These are phyloP conservation scores for Morone chrysops DNA, from an alignment of 2,113 vertebrate genomes.

Conservation along the genomic window DNA sequence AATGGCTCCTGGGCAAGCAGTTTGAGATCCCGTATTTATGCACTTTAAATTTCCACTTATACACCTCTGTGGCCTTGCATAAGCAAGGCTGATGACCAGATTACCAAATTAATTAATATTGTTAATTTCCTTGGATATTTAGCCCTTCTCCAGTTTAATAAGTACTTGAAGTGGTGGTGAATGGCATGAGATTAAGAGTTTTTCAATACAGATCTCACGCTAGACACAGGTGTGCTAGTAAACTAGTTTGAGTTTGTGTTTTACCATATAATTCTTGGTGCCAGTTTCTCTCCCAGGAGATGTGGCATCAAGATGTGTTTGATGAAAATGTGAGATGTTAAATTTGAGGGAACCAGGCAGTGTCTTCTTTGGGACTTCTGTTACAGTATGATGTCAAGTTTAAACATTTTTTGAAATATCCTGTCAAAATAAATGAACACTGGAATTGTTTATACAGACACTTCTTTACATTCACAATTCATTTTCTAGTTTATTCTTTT, in stretches of 20 bases:
- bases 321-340: neutral
- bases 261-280: neutral
- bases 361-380: neutral
- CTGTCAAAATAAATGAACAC: neutral
- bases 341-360: neutral
- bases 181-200: slow-evolving; percentile 3
- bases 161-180: slow-evolving; percentile 35
- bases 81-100: neutral
- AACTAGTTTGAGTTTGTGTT: slow-evolving; percentile 11
- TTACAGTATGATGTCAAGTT: neutral
- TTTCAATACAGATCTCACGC: neutral
- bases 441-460: neutral
- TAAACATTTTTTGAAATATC: neutral
- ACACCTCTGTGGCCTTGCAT: neutral
- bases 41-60: neutral
- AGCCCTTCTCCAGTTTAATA: slow-evolving; percentile 40
- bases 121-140: slow-evolving; percentile 48
- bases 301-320: neutral
- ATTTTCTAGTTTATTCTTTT: neutral
- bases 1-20: no score
- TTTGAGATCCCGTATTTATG: no score
- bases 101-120: slow-evolving; percentile 39
- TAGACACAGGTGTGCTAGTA: neutral
- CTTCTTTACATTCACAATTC: neutral
- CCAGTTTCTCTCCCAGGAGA: neutral